Evolutionary conservation across 1,140 invertebrate genomes (phyloP), one percentile per base, ranked within the genome.

Genomic region (Hirudo medicinalis): DNA sequence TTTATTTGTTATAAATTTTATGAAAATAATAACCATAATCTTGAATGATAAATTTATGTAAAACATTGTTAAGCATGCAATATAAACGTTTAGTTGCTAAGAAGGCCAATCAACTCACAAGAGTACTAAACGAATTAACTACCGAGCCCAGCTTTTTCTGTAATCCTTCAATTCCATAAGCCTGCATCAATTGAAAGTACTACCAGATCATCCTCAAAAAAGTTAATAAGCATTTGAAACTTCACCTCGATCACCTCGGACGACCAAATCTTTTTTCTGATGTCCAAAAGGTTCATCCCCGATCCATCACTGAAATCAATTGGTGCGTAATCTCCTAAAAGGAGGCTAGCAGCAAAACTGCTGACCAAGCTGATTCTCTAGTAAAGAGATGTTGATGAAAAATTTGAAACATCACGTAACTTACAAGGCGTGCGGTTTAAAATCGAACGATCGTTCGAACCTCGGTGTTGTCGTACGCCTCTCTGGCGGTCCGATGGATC

Each of bases 261-360:
- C 72, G 87, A 85, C 94, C 93, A 97, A 55, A 84, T 83, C 83
- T 90, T 90, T 0, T 80, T 86, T 49, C 82, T 85, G 54, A 97
- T 91, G 80, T 97, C 88, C 72, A 98, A 82, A 20, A 98, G 84
- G 83, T 98, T 97, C 93, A 96, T 98, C 40, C 94, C 95, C 5
- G 93, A 96, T 0, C 88, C 94, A 84, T 97, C 94, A 0, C 91
- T 88, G 74, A 86, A 86, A 80, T 97, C 95, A 67, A 97, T 94
- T 0, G 90, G 87, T 0, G 92, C 92, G 77, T 93, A 90, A 76
- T 87, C 84, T 0, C 94, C 93, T n/a, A 94, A 78, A 76, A 97
- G 90, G 25, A 97, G 78, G 0, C 90, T 91, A 69, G 90, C 90
- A 0, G 88, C 86, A 82, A 97, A 97, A 76, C 90, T 96, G 78